A percentile compares a stretch with the other conserved stretches of the same genome.
phyloP scores from a whole-genome alignment of 1,140 invertebrate species.

The Drosophila kurseongensis region DNA sequence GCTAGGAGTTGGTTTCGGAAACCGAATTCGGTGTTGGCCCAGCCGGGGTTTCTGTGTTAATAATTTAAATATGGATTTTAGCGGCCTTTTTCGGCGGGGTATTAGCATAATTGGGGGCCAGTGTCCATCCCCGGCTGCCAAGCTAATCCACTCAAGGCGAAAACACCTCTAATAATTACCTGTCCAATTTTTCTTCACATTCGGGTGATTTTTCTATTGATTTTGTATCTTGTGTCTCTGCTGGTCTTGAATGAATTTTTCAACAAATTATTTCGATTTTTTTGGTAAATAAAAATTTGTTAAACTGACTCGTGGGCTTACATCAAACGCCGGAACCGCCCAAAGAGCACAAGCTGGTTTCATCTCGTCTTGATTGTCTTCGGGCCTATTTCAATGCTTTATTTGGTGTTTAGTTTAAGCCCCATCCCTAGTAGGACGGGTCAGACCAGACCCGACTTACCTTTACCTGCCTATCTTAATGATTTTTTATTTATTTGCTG shows the following conservation, averaged over 20 bases:
- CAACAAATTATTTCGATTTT: slow-evolving; percentile 67
- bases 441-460: slow-evolving; percentile 4
- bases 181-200: slow-evolving; percentile 72
- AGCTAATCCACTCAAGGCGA: slow-evolving; percentile 65
- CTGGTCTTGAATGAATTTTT: slow-evolving; percentile 72
- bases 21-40: slow-evolving; percentile 50
- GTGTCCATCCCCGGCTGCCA: slow-evolving; percentile 54
- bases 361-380: slow-evolving; percentile 20
- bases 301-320: slow-evolving; percentile 74
- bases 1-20: slow-evolving; percentile 53
- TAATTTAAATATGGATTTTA: slow-evolving; percentile 77
- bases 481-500: slow-evolving; percentile 78
- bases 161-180: slow-evolving; percentile 78
- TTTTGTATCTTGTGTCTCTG: slow-evolving; percentile 30
- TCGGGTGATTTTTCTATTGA: slow-evolving; percentile 35
- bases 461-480: slow-evolving; percentile 63
- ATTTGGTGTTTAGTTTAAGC: slow-evolving; percentile 65
- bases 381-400: slow-evolving; percentile 58
- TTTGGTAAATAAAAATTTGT: slow-evolving; percentile 78
- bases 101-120: slow-evolving; percentile 77
- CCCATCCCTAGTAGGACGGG: slow-evolving; percentile 29
- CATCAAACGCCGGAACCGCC: slow-evolving; percentile 76
- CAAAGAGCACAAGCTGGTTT: slow-evolving; percentile 57
- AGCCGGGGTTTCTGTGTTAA: slow-evolving; percentile 50
- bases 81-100: slow-evolving; percentile 65